Base-by-base conservation (phyloP, 2,888 invertebrate genomes). In the Chydorus sphaericus region DNA sequence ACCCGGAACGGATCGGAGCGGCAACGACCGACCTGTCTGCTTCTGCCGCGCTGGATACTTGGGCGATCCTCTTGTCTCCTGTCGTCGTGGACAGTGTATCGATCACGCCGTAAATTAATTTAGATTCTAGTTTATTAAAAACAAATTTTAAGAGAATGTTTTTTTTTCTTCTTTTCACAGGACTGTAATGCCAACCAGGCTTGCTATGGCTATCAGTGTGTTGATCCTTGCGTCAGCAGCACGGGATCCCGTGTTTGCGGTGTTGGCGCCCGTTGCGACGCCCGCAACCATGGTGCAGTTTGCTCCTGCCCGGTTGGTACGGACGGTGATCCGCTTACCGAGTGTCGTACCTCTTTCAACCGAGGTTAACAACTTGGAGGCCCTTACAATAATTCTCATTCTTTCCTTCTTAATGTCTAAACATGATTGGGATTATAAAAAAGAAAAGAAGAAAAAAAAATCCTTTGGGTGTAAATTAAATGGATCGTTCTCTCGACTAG, bases 11-110 rank as follows among this genome's bases (percentile, higher is more conserved):
- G 89, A 90, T 68, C 81, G 81, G 59, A 80, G 81, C 6, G 84
- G 85, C 44, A 80, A 80, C 55, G 87, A 89, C 65, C 76, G 89
- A 5, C 88, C 89, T 6, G 88, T 90, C 48, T 90, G 89, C 67
- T 87, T 85, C 10, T 89, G 89, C 65, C 79, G 81, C 14, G 71
- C 78, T 4, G 87, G 87, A 48, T 83, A 83, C 67, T 77, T 83
- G 29, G 88, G 88, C 30, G 84, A 88, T 66, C 83, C 86, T 2
- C 71, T 88, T 33, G 71, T 74, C 6, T 73, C 77, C 62, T 90
- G 90, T 67, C 76, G 73, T 29, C 71, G 83, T 70, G 90, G 89
- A 59, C 87, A 90, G 70, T 90, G 89, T 63, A 74, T 81, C 60
- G 73, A 78, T 58, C 85, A 89, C 68, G 75, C 75, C 4, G 57